Conservation (phyloP, 2,797 vertebrate genomes). For the Diceros bicornis region DNA sequence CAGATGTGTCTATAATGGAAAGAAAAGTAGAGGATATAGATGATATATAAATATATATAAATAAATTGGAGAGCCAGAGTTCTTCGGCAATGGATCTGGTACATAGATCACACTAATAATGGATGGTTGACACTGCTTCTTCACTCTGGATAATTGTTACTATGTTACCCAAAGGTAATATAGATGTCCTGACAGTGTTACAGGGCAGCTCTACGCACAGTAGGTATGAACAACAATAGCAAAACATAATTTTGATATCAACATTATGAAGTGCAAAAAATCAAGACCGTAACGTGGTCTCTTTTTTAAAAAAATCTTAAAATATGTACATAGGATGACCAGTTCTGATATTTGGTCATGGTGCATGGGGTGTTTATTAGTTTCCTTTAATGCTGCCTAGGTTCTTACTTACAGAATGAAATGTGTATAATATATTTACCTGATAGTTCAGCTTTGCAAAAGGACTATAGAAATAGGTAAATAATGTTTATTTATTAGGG, state of each 20-base stretch:
- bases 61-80: slow-evolving; percentile 35
- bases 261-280: slow-evolving; percentile 77
- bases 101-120: not conserved
- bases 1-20: slow-evolving; percentile 44
- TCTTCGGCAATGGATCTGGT: slow-evolving; percentile 50
- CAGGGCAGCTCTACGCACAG: slow-evolving; percentile 4
- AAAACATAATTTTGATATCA: slow-evolving; percentile 73
- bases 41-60: slow-evolving; percentile 7
- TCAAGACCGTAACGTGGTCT: slow-evolving; percentile 84
- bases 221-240: slow-evolving; percentile 50
- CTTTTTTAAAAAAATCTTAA: slow-evolving; percentile 79
- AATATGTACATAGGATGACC: slow-evolving; percentile 87
- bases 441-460: slow-evolving; percentile 87
- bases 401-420: slow-evolving; percentile 87
- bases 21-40: slow-evolving; percentile 35
- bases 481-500: slow-evolving; percentile 76
- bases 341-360: slow-evolving; percentile 84
- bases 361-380: slow-evolving; percentile 87
- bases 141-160: slow-evolving; percentile 46
- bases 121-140: slow-evolving; percentile 19
- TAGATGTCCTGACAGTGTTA: slow-evolving; percentile 69
- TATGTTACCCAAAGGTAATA: slow-evolving; percentile 15
- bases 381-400: slow-evolving; percentile 85
- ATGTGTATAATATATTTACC: slow-evolving; percentile 87
- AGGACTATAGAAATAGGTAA: slow-evolving; percentile 80